Evolutionary conservation across 2,888 invertebrate genomes (phyloP).

Genomic region (Miltochrista miniata): DNA sequence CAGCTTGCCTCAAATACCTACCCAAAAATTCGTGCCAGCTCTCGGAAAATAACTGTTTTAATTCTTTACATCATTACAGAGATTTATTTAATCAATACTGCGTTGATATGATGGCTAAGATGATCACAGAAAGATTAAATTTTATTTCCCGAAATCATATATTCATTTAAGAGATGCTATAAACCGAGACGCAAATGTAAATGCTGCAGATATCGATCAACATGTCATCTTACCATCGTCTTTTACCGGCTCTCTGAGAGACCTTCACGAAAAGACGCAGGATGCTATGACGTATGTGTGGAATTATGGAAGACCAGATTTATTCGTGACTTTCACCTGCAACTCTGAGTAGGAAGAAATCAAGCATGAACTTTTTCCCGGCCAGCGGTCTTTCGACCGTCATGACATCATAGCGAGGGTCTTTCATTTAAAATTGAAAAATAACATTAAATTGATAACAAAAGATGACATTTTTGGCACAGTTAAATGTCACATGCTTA

Average conservation of each 20-base stretch:
- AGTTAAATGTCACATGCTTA: neutral
- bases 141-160: neutral
- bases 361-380: neutral
- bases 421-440: conserved; percentile 1
- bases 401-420: no score
- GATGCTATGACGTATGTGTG: no score
- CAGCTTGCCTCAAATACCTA: no score
- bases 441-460: neutral
- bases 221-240: no score
- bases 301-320: no score
- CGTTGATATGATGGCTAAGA: conserved; percentile 4
- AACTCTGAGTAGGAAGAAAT: conserved; percentile 9
- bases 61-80: conserved; percentile 24
- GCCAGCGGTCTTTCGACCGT: neutral
- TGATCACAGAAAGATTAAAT: neutral
- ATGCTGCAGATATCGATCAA: no score
- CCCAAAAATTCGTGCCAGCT: no score
- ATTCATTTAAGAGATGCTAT: neutral
- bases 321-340: no score
- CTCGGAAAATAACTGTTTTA: conserved; percentile 18
- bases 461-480: neutral
- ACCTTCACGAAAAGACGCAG: no score
- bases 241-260: no score
- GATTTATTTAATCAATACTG: conserved; percentile 25
- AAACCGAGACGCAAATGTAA: neutral